Evolutionary conservation across 2,888 invertebrate species (phyloP), one percentile per base, ranked within the genome.

Genomic region (Sericinus montela): DNA sequence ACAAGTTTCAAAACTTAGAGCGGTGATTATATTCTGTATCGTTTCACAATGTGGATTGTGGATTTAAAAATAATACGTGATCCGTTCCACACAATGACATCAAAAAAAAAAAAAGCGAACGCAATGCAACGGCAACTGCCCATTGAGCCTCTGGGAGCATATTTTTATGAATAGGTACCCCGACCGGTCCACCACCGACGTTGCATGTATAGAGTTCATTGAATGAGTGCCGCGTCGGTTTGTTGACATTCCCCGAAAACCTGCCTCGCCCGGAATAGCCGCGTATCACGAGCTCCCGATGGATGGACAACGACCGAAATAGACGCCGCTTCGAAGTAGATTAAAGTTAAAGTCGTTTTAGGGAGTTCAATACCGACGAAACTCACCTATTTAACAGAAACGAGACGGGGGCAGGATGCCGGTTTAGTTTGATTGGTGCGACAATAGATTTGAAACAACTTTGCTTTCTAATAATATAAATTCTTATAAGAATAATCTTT

Each of bases 221-320:
- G 86, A 84, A 84, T 85, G 84, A 80, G 72, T 75, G 80, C 68
- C 74, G n/a, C 75, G 81, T 78, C 75, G 80, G 85, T 85, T 84
- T 88, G 87, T 87, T 88, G 87, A 88, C 87, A 86, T 86, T 87
- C 86, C 83, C 86, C 86, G 82, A 87, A 87, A 88, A 88, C 87
- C 85, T 84, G 87, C 84, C 81, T 72, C 69, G 84, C 83, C 75
- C 77, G 79, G 80, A 84, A 86, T 85, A 86, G 80, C 79, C 70
- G 71, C 74, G 56, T 51, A 60, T 59, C 60, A 56, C 58, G 48
- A 58, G 55, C 53, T 58, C 84, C 83, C 81, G 77, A 75, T 79
- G 73, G 72, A 81, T 74, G 80, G 81, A 80, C 78, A 74, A 60
- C 73, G 75, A 77, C 85, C 72, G 71, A 86, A 87, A 87, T 87